A percentile compares a stretch with the other conserved stretches of the same genome.
Conservation (phyloP, 1,140 invertebrate species). For the Glossosoma conforme region DNA sequence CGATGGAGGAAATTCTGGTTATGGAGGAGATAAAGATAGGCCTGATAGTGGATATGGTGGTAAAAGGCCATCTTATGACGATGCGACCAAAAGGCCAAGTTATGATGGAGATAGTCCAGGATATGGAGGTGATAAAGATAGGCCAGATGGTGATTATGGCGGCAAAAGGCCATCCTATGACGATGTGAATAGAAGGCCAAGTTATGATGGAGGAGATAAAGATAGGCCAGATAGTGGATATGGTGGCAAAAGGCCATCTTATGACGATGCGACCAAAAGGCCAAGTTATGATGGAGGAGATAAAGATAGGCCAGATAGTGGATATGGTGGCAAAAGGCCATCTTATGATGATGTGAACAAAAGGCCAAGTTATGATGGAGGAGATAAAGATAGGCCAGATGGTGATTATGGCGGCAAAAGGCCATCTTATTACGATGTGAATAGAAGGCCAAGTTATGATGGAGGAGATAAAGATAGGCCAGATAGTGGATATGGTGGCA, state of each 20-base stretch:
- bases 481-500: too few relatives aligned
- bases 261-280: background rate
- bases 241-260: too few relatives aligned
- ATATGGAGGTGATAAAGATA: slow-evolving; percentile 2
- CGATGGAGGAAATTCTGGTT: slow-evolving; percentile 1
- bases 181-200: background rate
- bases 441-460: too few relatives aligned
- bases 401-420: background rate
- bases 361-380: background rate
- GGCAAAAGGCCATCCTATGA: too few relatives aligned
- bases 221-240: slow-evolving; percentile 1
- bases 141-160: background rate
- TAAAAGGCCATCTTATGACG: background rate
- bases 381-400: slow-evolving; percentile 7
- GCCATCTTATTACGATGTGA: too few relatives aligned
- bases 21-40: slow-evolving; percentile 4
- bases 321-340: too few relatives aligned
- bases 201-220: background rate
- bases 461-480: too few relatives aligned
- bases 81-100: background rate
- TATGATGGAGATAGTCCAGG: background rate
- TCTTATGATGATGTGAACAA: background rate
- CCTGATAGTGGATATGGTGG: too few relatives aligned
- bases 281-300: background rate
- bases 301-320: slow-evolving; percentile 2